These are phyloP conservation scores for Lerema accius DNA, from an alignment of 1,140 invertebrate genomes.

Conservation along the genomic window DNA sequence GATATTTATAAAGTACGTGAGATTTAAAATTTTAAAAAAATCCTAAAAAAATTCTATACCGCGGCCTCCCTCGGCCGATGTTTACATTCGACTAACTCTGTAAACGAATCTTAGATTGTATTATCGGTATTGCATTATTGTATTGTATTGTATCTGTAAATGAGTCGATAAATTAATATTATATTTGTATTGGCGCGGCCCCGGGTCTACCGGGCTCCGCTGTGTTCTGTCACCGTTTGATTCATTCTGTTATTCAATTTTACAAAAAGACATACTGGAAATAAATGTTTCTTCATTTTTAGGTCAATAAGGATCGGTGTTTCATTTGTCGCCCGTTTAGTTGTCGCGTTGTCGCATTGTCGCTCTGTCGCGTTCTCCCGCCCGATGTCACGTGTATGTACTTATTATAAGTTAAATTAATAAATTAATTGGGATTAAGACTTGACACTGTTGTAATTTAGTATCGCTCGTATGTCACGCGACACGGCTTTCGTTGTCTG, in stretches of 20 bases:
- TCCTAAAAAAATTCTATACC: slow-evolving; percentile 64
- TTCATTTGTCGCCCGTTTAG: slow-evolving; percentile 64
- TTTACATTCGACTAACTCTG: slow-evolving; percentile 75
- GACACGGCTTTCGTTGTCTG: not conserved
- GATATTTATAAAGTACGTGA: slow-evolving; percentile 82
- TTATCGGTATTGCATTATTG: slow-evolving; percentile 69
- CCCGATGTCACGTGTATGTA: slow-evolving; percentile 16
- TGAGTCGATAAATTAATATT: slow-evolving; percentile 74
- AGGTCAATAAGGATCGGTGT: slow-evolving; percentile 84
- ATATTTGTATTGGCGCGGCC: slow-evolving; percentile 80
- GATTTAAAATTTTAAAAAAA: slow-evolving; percentile 71
- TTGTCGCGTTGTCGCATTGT: slow-evolving; percentile 8
- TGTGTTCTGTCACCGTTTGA: slow-evolving; percentile 78
- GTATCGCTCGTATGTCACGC: not conserved
- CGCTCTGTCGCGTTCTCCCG: no score
- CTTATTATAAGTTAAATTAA: slow-evolving; percentile 33
- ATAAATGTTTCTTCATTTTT: slow-evolving; percentile 90
- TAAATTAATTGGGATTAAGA: slow-evolving; percentile 20
- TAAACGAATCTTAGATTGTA: slow-evolving; percentile 76
- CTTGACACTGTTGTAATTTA: slow-evolving; percentile 24
- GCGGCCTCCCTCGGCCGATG: slow-evolving; percentile 52
- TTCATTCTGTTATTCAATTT: slow-evolving; percentile 84
- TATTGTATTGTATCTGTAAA: slow-evolving; percentile 71
- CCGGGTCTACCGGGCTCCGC: no score
- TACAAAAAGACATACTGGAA: slow-evolving; percentile 84